These are phyloP conservation scores for Chunga burmeisteri DNA, from an alignment of 2,113 vertebrate genomes.

Conservation along the genomic window DNA sequence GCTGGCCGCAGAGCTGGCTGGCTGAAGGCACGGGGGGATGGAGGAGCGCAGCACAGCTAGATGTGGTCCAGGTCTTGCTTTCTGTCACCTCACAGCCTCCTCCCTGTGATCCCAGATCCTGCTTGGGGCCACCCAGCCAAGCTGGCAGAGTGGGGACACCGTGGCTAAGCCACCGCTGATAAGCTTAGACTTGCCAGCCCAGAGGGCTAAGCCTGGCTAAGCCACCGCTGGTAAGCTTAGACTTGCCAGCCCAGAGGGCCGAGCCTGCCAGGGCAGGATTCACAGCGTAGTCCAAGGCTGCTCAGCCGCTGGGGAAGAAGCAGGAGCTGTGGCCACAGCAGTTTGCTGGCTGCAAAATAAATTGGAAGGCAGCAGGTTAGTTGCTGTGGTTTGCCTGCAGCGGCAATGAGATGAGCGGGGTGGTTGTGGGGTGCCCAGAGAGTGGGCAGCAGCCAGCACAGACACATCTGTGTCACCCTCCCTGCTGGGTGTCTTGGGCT, in stretches of 20 bases:
- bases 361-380: not conserved
- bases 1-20: not conserved
- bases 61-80: not conserved
- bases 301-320: not conserved
- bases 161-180: not conserved
- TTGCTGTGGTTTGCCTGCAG: not conserved
- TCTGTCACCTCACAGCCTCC: not conserved
- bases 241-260: not conserved
- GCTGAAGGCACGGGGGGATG: not conserved
- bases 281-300: not conserved
- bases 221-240: not conserved
- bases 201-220: not conserved
- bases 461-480: not conserved
- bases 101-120: not conserved
- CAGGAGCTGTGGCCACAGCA: not conserved
- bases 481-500: not conserved
- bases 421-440: fast-evolving
- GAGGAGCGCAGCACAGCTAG: not conserved
- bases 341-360: not conserved
- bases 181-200: not conserved
- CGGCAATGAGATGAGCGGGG: not conserved
- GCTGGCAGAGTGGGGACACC: not conserved
- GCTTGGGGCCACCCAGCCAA: not conserved
- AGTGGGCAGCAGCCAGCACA: not conserved
- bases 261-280: not conserved